Evolutionary conservation across 1,140 invertebrate genomes (phyloP).

Genomic region (Heliothis subflexa): DNA sequence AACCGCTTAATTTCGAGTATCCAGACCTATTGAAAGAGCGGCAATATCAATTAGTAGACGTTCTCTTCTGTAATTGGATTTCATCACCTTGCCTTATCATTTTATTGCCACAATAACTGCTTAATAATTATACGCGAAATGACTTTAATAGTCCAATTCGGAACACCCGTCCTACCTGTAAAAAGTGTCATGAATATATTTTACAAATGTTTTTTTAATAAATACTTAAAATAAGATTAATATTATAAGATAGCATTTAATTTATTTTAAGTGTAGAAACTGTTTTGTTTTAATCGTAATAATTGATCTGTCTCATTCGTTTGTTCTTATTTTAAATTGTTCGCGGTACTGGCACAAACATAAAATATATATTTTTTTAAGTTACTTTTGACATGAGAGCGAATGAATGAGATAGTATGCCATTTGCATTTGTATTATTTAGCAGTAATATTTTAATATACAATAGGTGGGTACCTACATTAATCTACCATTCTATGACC

Average conservation of each 20-base stretch:
- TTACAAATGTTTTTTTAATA: neutral
- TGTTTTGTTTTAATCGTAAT: neutral
- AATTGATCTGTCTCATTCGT: neutral
- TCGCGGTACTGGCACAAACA: neutral
- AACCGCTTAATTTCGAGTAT: neutral
- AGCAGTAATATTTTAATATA: too few relatives aligned
- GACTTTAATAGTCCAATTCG: neutral
- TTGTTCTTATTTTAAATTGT: neutral
- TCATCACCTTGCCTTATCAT: constrained; percentile 1
- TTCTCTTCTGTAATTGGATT: neutral
- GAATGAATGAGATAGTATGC: too few relatives aligned
- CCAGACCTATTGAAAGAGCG: neutral
- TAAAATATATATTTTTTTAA: neutral
- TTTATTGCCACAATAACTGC: neutral
- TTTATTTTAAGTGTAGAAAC: constrained; percentile 14
- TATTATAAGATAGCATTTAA: neutral
- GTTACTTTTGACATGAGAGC: too few relatives aligned
- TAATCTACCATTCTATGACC: too few relatives aligned
- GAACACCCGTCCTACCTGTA: neutral
- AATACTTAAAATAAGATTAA: neutral
- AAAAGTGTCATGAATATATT: neutral
- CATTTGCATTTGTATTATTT: too few relatives aligned
- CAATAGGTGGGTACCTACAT: too few relatives aligned
- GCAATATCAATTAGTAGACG: neutral
- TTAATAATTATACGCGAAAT: neutral